A percentile compares a stretch with the other conserved stretches of the same genome.
Evolutionary conservation across 2,113 vertebrate genomes (phyloP).

Genomic region (Mustela lutreola): DNA sequence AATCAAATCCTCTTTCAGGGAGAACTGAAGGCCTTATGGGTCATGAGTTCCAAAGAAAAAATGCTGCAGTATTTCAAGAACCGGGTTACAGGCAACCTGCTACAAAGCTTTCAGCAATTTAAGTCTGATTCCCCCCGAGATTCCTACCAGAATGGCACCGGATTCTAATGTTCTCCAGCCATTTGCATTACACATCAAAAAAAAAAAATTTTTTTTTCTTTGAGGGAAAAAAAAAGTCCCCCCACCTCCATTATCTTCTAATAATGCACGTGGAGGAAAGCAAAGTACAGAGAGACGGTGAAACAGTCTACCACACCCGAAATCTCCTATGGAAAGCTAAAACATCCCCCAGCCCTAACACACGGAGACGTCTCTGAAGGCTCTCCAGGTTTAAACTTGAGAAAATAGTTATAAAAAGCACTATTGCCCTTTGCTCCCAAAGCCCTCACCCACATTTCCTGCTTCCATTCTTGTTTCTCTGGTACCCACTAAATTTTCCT

Average conservation of each 20-base stretch:
- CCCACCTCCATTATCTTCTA: slow-evolving; percentile 10
- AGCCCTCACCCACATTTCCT: slow-evolving; percentile 59
- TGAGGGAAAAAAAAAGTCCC: neutral
- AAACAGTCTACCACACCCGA: slow-evolving; percentile 68
- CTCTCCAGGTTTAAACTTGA: slow-evolving; percentile 70
- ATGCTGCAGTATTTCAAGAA: slow-evolving; percentile 80
- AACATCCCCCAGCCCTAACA: slow-evolving; percentile 30
- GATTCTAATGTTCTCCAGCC: slow-evolving; percentile 59
- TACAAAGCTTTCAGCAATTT: slow-evolving; percentile 67
- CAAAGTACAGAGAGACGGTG: slow-evolving; percentile 30
- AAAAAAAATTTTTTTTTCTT: neutral
- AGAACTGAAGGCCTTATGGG: slow-evolving; percentile 79
- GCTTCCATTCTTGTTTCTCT: slow-evolving; percentile 55
- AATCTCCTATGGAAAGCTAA: slow-evolving; percentile 63
- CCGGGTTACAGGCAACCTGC: slow-evolving; percentile 74
- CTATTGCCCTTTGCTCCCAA: neutral
- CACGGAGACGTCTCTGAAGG: slow-evolving; percentile 36
- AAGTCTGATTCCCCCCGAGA: slow-evolving; percentile 62
- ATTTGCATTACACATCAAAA: slow-evolving; percentile 82
- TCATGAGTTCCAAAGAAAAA: slow-evolving; percentile 81
- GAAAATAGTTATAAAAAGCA: slow-evolving; percentile 70
- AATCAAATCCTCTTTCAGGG: slow-evolving; percentile 78
- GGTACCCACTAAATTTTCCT: slow-evolving; percentile 53
- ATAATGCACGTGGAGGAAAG: slow-evolving; percentile 72
- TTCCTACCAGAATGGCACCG: neutral